Percentiles rank a stretch among this genome's conserved stretches.
Evolutionary conservation across 1,140 invertebrate species (phyloP).

Genomic region (Magallana ariakensis): DNA sequence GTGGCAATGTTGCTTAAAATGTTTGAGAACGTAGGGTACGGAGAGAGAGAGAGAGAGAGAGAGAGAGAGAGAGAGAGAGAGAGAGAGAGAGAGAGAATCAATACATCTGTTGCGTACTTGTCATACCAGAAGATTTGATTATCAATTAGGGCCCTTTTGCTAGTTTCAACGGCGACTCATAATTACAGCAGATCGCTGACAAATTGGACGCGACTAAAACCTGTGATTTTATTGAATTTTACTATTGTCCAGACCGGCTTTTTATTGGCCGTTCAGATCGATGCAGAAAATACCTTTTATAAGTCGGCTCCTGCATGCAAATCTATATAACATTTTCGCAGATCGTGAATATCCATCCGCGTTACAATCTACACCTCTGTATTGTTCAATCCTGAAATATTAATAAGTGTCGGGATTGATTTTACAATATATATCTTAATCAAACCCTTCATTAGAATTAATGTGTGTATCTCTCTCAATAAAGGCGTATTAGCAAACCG

Average conservation of each 20-base stretch:
- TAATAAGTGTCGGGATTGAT: constrained; percentile 31
- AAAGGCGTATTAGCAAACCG: constrained; percentile 16
- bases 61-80: constrained; percentile 33
- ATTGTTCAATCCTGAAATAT: constrained; percentile 29
- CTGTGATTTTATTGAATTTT: constrained; percentile 37
- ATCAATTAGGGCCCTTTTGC: constrained; percentile 33
- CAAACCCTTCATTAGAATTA: constrained; percentile 29
- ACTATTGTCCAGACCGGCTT: constrained; percentile 11
- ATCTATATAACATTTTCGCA: constrained; percentile 14
- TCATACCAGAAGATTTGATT: constrained; percentile 38
- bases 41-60: constrained; percentile 26
- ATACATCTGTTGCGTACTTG: constrained; percentile 20
- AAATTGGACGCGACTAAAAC: constrained; percentile 36
- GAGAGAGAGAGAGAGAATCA: constrained; percentile 20
- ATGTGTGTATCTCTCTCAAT: constrained; percentile 33
- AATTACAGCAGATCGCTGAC: constrained; percentile 35
- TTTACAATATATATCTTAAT: constrained; percentile 36
- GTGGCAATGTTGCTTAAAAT: too few relatives aligned
- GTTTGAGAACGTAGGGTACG: neutral
- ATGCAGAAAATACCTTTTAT: neutral
- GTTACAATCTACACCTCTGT: constrained; percentile 24
- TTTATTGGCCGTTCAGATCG: constrained; percentile 21
- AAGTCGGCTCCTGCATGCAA: constrained; percentile 28
- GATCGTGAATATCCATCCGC: constrained; percentile 8
- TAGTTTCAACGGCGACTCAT: constrained; percentile 33